phyloP scores from a whole-genome alignment of 2,113 vertebrate species.

The Passer domesticus region DNA sequence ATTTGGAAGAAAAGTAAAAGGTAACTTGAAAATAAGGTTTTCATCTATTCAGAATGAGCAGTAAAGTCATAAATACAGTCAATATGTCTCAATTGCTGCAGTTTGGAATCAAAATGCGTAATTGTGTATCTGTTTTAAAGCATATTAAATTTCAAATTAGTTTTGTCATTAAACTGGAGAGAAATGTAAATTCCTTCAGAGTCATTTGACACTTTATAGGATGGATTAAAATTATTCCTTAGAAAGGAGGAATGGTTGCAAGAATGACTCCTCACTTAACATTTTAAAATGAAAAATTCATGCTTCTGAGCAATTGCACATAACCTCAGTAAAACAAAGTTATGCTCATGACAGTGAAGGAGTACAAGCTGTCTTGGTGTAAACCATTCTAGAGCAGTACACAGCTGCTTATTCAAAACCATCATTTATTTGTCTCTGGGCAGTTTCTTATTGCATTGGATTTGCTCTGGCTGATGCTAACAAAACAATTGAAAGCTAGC shows the following conservation, averaged over 20 bases:
- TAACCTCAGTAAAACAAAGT: neutral
- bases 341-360: neutral
- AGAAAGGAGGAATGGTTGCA: neutral
- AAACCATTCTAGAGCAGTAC: neutral
- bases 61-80: neutral
- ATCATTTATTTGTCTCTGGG: neutral
- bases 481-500: neutral
- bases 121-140: neutral
- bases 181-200: neutral
- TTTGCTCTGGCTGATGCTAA: neutral
- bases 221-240: neutral
- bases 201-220: neutral
- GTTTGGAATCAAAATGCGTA: neutral
- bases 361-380: neutral
- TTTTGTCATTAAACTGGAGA: neutral
- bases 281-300: neutral
- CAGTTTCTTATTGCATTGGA: neutral
- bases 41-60: neutral
- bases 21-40: neutral
- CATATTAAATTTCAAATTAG: neutral
- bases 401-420: neutral
- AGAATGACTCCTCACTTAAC: neutral
- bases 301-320: neutral
- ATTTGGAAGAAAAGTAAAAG: neutral
- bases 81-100: neutral